Percentiles rank a stretch among this genome's conserved stretches.
Evolutionary conservation across 2,113 vertebrate species (phyloP).

Genomic region (Uropsilus gracilis): DNA sequence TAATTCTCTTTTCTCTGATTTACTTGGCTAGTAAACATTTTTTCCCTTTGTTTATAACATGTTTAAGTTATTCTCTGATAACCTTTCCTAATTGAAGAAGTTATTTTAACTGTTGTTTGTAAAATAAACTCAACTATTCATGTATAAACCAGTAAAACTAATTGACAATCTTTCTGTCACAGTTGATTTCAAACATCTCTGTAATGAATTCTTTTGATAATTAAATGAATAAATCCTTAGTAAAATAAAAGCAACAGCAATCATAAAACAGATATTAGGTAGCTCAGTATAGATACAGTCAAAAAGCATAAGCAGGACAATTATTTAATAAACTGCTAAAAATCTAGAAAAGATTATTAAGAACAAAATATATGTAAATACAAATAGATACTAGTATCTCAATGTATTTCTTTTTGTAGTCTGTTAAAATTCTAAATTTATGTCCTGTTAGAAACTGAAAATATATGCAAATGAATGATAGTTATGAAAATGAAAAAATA

Average conservation of each 20-base stretch:
- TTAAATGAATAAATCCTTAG: constrained; percentile 65
- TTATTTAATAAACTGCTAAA: constrained; percentile 20
- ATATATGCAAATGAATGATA: neutral
- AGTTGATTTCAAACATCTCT: constrained; percentile 77
- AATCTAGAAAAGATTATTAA: neutral
- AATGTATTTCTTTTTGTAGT: neutral
- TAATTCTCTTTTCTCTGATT: constrained; percentile 16
- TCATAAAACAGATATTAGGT: constrained; percentile 48
- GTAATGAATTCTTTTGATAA: constrained; percentile 73
- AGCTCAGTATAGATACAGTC: neutral
- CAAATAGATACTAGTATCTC: neutral
- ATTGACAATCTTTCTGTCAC: constrained; percentile 75
- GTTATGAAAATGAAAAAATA: neutral
- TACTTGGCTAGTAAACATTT: neutral
- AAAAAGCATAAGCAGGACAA: neutral
- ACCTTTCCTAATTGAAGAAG: constrained; percentile 68
- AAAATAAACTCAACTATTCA: constrained; percentile 72
- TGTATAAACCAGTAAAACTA: constrained; percentile 73
- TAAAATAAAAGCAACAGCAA: constrained; percentile 67
- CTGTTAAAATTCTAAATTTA: neutral
- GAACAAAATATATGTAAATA: neutral
- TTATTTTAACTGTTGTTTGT: constrained; percentile 71
- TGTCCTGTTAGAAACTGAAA: neutral
- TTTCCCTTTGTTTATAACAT: constrained; percentile 41
- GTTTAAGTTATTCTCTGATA: constrained; percentile 53